Base-by-base conservation (phyloP, 2,113 vertebrate species). In the Melospiza georgiana region DNA sequence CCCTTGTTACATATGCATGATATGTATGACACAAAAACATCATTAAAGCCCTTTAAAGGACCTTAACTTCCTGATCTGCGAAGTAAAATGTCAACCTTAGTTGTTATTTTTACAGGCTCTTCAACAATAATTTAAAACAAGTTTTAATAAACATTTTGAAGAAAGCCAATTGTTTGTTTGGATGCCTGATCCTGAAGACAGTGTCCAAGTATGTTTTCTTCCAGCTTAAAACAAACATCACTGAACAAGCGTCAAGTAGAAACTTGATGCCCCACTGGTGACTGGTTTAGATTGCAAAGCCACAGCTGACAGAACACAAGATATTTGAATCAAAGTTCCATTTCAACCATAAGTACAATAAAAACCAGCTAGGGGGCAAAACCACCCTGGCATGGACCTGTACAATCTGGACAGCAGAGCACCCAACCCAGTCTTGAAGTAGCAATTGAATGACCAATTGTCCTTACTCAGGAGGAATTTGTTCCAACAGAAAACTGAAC, bases 401-500 rank as follows among this genome's bases (percentile, higher is more conserved):
- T 73, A 59, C 23, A 55, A 28, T 51, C 62, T 82, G 80, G 58
- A 89, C 24, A 81, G 48, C 13, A 33, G 37, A 54, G 37, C 43
- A 68, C 52, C 39, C 77, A 91, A 55, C 10, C 31, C 63, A 14
- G 28, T 31, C 84, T 57, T 84, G 54, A 89, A 85, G 82, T 12
- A 83, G 85, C 63, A 84, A 82, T 44, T 69, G 71, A 94, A 84
- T 8, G 22, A 89, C 66, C 89, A 87, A 69, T 39, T 73, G 73
- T 72, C 63, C 80, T 92, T 79, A 82, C 21, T 73, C 9, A 5
- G 43, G 46, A 94, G 44, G 37, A 93, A 89, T 69, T 83, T 44
- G 31, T 74, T 95, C 72, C 89, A 95, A 59, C 10, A 80, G 52
- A 76, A 91, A 93, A 95, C 58, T 51, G 82, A 91, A 76, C 78